Percentiles rank a stretch among this genome's conserved stretches.
Evolutionary conservation across 2,113 vertebrate genomes (phyloP).

Genomic region (Australoheros scitulus): DNA sequence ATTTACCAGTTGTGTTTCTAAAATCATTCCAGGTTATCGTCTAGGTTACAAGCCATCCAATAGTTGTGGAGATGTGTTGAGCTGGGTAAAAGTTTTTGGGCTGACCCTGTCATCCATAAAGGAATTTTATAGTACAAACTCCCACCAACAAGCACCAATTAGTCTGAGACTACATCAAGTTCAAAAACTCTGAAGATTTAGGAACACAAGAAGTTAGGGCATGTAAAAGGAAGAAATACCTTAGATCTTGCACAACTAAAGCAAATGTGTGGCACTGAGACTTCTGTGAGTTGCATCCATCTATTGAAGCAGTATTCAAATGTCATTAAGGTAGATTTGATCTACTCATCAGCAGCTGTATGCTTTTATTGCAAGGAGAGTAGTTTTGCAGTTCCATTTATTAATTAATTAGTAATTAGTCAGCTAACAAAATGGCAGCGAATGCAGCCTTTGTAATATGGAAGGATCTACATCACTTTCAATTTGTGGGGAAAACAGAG

Average conservation of each 20-base stretch:
- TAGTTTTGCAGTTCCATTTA: too few species aligned
- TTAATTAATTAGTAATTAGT: neutral
- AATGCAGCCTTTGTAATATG: neutral
- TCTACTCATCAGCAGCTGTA: neutral
- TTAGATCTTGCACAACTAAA: neutral
- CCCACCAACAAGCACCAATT: neutral
- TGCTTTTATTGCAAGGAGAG: too few species aligned
- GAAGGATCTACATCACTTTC: neutral
- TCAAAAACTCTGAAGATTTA: neutral
- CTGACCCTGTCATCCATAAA: neutral
- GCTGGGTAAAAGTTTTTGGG: neutral
- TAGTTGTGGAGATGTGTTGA: neutral
- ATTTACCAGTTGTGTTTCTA: neutral
- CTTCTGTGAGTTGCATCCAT: neutral
- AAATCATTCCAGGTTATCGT: neutral
- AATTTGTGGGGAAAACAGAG: neutral
- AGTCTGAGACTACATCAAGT: neutral
- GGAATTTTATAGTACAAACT: neutral
- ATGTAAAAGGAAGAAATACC: neutral
- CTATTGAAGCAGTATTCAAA: neutral
- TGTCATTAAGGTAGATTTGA: neutral
- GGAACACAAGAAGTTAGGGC: neutral
- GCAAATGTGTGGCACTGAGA: neutral
- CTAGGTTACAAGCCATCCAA: neutral
- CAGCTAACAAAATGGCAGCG: neutral